A percentile compares a stretch with the other conserved stretches of the same genome.
Evolutionary conservation across 2,113 vertebrate species (phyloP).

Genomic region (Dinomys branickii): DNA sequence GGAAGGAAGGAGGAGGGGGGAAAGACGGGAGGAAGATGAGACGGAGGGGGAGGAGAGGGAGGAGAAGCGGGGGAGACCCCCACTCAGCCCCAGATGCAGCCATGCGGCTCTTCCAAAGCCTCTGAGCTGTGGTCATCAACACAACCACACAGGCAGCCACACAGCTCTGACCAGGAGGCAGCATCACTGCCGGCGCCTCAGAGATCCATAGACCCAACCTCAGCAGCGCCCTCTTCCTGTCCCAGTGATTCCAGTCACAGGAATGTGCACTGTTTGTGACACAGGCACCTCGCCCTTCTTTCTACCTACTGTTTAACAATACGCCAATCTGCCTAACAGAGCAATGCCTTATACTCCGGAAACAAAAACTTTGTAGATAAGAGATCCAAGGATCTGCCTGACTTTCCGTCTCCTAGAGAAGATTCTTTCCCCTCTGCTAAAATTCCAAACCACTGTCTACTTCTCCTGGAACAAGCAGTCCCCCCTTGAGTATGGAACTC

Average conservation of each 20-base stretch:
- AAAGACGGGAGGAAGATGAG: too few species aligned
- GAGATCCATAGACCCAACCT: not conserved
- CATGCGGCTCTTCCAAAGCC: not conserved
- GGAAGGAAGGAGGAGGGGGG: not conserved
- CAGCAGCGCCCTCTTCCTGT: not conserved
- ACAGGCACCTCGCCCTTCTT: too few species aligned
- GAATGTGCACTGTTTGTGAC: not conserved
- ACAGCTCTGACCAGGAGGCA: not conserved
- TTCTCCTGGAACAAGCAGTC: not conserved
- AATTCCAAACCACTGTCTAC: not conserved
- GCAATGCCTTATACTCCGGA: not conserved
- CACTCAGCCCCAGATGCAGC: not conserved
- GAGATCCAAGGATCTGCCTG: rapidly evolving
- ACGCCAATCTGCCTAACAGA: not conserved
- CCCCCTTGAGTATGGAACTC: not conserved
- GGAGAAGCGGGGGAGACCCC: not conserved
- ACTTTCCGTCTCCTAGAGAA: not conserved
- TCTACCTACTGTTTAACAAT: not conserved
- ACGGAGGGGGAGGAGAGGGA: not conserved
- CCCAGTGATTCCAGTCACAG: not conserved
- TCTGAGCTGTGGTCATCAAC: not conserved
- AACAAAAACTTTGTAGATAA: not conserved
- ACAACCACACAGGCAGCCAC: not conserved
- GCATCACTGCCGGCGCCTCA: not conserved
- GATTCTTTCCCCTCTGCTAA: not conserved